Evolutionary conservation across 2,888 invertebrate genomes (phyloP).

Genomic region (Halictus quadricinctus): DNA sequence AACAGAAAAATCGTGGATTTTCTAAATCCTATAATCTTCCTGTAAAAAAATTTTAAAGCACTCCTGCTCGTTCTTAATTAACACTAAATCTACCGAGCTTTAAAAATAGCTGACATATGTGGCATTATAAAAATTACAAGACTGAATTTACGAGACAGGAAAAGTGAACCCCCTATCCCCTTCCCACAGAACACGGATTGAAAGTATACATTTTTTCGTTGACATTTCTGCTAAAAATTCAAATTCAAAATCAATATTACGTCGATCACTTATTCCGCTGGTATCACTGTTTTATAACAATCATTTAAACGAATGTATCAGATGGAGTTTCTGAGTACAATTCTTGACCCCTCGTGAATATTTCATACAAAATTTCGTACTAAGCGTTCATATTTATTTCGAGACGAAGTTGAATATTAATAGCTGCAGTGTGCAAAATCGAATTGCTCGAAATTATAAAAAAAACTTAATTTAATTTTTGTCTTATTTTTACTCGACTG

Average conservation of each 20-base stretch:
- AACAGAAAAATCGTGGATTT: not conserved
- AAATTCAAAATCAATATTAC: too few species aligned
- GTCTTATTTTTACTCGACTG: fast-evolving
- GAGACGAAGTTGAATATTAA: not conserved
- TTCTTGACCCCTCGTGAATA: not conserved
- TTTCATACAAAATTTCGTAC: too few species aligned
- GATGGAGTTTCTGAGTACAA: not conserved
- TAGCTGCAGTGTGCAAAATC: not conserved
- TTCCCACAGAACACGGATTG: too few species aligned
- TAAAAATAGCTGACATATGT: not conserved
- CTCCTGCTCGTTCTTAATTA: not conserved
- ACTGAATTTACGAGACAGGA: too few species aligned
- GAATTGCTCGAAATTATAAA: not conserved
- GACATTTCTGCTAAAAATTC: too few species aligned
- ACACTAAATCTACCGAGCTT: not conserved
- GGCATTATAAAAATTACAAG: not conserved
- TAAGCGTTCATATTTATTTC: not conserved
- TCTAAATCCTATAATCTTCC: not conserved
- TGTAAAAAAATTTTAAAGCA: not conserved
- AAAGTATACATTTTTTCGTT: too few species aligned
- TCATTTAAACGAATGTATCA: not conserved
- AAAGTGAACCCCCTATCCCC: too few species aligned
- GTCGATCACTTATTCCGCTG: too few species aligned
- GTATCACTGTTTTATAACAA: not conserved
- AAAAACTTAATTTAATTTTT: not conserved